Base-by-base conservation (phyloP, 2,888 invertebrate species). In the Andricus quercusramuli region DNA sequence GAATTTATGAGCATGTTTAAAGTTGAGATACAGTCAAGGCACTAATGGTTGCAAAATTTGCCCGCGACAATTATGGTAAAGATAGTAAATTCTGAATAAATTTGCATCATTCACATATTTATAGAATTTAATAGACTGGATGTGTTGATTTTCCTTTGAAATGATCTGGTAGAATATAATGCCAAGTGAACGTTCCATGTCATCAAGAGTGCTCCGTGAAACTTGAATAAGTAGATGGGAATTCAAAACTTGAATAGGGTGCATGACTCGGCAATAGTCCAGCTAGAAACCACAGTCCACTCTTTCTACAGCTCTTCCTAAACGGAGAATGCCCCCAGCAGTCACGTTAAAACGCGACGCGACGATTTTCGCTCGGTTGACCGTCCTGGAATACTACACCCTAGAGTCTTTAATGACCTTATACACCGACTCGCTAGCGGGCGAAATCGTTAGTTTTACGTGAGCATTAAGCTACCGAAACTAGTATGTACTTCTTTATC, bases 381-480 rank as follows among this genome's bases (percentile, higher is more conserved):
- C 68, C 80, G 80, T 80, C 79, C 81, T 78, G 84, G 78, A 79
- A 64, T 86, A 85, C 85, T 80, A 82, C 85, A 86, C 84, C 86
- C 84, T 81, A 74, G 86, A 89, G 89, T 87, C 88, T 88, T 90
- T 90, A 90, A 91, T 80, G 70, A 77, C 64, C 78, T 51, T 80
- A 70, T 80, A 76, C 79, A 64, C 74, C 66, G 62, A 77, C 59
- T 80, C 67, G 51, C 51, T 80, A 77, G 77, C 68, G 65, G 25
- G 78, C 76, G 47, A 44, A 22, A 68, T 81, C 81, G 78, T 84
- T 80, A 82, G 79, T 84, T 84, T 84, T 82, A 82, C 76, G 81
- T 81, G 79, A 47, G 25, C 66, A 65, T 76, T 76, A 37, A n/a
- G n/a, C 59, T 80, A 68, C 77, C 59, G 62, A 78, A 79, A 80